Evolutionary conservation across 2,113 vertebrate species (phyloP).

Genomic region (Sus scrofa): DNA sequence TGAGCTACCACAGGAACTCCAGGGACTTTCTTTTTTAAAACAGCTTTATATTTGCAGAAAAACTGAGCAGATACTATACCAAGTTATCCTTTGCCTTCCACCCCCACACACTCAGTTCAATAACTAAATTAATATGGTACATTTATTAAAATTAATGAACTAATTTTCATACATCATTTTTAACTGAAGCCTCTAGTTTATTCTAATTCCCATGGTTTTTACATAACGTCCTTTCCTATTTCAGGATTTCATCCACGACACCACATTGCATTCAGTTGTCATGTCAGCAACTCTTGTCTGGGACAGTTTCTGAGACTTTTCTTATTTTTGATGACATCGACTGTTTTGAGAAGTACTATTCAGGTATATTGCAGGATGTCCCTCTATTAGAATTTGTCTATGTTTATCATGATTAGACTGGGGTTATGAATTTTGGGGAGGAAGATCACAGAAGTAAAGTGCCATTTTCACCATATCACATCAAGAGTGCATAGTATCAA

Average conservation of each 20-base stretch:
- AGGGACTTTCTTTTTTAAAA: not conserved
- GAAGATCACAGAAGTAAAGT: constrained; percentile 12
- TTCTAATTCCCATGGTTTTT: not conserved
- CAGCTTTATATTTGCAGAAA: constrained; percentile 44
- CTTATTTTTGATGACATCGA: not conserved
- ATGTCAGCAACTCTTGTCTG: not conserved
- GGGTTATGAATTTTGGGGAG: not conserved
- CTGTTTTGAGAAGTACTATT: not conserved
- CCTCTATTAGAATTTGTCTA: not conserved
- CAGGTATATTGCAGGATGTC: not conserved
- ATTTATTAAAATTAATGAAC: not conserved
- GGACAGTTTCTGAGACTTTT: not conserved
- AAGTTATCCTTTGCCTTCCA: not conserved
- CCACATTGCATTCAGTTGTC: not conserved
- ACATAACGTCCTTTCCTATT: not conserved
- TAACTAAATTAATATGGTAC: not conserved
- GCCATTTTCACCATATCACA: not conserved
- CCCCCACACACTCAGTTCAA: not conserved
- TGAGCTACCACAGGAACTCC: too few species aligned
- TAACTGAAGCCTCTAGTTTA: not conserved
- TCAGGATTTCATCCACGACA: not conserved
- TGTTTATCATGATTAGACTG: constrained; percentile 3
- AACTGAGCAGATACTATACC: not conserved
- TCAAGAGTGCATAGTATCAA: not conserved
- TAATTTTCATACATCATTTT: not conserved